phyloP scores from a whole-genome alignment of 2,888 invertebrate species.

The Masnerella sp. region DNA sequence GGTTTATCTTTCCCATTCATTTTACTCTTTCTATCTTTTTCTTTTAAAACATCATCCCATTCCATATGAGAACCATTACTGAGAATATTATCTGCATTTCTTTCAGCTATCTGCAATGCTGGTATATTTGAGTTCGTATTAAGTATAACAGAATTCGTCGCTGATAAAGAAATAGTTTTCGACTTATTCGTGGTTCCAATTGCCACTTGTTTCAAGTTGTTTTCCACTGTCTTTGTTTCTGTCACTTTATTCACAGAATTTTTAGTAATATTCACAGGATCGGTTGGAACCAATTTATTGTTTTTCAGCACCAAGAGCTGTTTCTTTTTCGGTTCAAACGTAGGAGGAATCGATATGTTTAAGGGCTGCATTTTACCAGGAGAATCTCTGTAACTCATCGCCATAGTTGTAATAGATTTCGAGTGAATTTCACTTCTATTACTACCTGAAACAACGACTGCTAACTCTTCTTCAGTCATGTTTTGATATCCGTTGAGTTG shows the following conservation, averaged over 20 bases:
- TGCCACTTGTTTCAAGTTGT: slow-evolving; percentile 7
- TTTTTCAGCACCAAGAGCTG: slow-evolving; percentile 68
- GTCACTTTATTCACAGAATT: slow-evolving; percentile 3
- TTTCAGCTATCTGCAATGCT: slow-evolving; percentile 64
- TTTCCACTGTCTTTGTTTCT: neutral
- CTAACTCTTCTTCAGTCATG: slow-evolving; percentile 41
- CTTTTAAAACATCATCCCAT: slow-evolving; percentile 1
- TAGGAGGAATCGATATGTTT: slow-evolving; percentile 68
- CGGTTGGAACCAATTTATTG: slow-evolving; percentile 65
- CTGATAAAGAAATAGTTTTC: slow-evolving; percentile 33
- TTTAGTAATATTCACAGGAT: slow-evolving; percentile 45
- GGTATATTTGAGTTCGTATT: slow-evolving; percentile 66
- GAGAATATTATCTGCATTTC: slow-evolving; percentile 27
- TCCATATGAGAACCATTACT: slow-evolving; percentile 18
- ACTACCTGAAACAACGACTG: slow-evolving; percentile 15
- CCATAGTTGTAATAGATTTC: slow-evolving; percentile 47
- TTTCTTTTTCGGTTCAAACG: slow-evolving; percentile 65
- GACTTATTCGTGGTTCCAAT: slow-evolving; percentile 11
- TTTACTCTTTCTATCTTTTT: slow-evolving; percentile 53
- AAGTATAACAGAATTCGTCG: slow-evolving; percentile 65
- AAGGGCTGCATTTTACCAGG: slow-evolving; percentile 65
- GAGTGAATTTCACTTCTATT: slow-evolving; percentile 3
- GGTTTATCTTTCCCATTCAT: slow-evolving; percentile 69
- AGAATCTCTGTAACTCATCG: slow-evolving; percentile 41
- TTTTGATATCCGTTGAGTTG: slow-evolving; percentile 27